Conservation (phyloP, 2,113 vertebrate genomes). For the Phocoena sinus region DNA sequence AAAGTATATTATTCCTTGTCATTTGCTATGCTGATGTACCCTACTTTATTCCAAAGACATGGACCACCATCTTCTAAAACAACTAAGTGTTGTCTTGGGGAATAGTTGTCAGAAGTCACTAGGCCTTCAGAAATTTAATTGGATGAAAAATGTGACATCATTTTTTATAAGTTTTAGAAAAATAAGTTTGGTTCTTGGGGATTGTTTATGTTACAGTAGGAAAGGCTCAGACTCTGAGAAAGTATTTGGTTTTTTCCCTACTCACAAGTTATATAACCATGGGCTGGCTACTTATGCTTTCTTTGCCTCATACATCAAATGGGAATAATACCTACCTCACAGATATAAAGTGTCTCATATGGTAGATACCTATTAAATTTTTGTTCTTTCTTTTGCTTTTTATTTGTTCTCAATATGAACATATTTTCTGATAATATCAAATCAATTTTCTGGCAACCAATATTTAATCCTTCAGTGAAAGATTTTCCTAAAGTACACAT, state of each 20-base stretch:
- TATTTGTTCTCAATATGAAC: background rate
- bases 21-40: background rate
- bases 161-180: background rate
- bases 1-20: background rate
- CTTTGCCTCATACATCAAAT: background rate
- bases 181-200: background rate
- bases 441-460: background rate
- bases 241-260: background rate
- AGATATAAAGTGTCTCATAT: background rate
- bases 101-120: background rate
- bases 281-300: background rate
- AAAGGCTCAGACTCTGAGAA: background rate
- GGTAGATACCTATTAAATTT: background rate
- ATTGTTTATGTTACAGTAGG: background rate
- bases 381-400: conserved; percentile 5
- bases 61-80: background rate
- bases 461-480: background rate
- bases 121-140: background rate
- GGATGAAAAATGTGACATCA: background rate
- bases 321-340: background rate
- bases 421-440: conserved; percentile 20
- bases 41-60: background rate
- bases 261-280: background rate
- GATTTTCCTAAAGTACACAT: background rate
- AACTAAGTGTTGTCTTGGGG: background rate